A percentile compares a stretch with the other conserved stretches of the same genome.
Evolutionary conservation across 2,888 invertebrate genomes (phyloP).

Genomic region (Helobdella robusta): DNA sequence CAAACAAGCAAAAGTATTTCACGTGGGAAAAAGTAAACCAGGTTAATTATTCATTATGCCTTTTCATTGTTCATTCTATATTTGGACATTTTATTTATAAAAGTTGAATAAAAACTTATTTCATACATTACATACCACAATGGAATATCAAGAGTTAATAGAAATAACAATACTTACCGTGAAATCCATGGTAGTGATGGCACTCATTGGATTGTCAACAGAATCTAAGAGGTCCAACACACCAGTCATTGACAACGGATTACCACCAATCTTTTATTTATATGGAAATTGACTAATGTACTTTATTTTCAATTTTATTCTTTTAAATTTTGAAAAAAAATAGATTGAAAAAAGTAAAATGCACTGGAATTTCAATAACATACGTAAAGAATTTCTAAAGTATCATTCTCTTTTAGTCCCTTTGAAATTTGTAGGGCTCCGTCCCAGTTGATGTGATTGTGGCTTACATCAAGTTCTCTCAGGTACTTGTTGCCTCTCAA

Average conservation of each 20-base stretch:
- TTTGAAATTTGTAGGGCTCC: slow-evolving; percentile 41
- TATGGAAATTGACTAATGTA: too few species aligned
- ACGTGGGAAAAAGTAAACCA: too few species aligned
- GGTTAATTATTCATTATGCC: not conserved
- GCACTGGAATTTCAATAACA: not conserved
- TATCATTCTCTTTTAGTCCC: slow-evolving; percentile 41
- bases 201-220: slow-evolving; percentile 36
- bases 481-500: slow-evolving; percentile 41
- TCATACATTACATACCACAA: not conserved
- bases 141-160: not conserved
- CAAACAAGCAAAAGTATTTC: too few species aligned
- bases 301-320: not conserved
- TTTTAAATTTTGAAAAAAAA: not conserved
- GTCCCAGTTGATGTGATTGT: slow-evolving; percentile 47
- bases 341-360: not conserved
- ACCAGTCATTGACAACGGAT: slow-evolving; percentile 47
- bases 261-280: slow-evolving; percentile 41
- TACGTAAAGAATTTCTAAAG: slow-evolving; percentile 43
- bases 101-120: not conserved
- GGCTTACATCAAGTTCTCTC: slow-evolving; percentile 41
- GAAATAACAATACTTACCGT: too few species aligned
- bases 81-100: too few species aligned
- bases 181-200: slow-evolving; percentile 38
- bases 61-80: not conserved
- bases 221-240: slow-evolving; percentile 42